Base-by-base conservation (phyloP, 2,888 invertebrate species). In the Eumacrocentrus americanus region DNA sequence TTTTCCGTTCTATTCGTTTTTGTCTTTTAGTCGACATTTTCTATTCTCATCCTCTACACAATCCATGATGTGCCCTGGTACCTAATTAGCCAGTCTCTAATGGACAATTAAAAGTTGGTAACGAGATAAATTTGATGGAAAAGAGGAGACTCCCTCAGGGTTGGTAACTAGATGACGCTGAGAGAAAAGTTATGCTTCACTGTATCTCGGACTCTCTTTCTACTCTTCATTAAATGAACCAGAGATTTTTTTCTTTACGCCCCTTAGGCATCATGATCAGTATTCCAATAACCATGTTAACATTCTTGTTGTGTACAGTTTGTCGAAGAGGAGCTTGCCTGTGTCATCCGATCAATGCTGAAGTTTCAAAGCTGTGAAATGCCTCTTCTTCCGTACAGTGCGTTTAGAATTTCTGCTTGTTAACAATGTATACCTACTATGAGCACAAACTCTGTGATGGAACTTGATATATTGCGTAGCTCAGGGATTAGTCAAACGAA, bases 71-170 rank as follows among this genome's bases (percentile, higher is more conserved):
- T 53, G 44, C 29, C 58, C 60, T 59, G 29, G 57, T 34, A 61
- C 58, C 63, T 67, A 67, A 72, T 69, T 70, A 67, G 65, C 64
- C 63, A 55, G 58, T 53, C 58, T 62, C 66, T 71, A 68, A 73
- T 69, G 68, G 67, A 67, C 73, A 69, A 73, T 72, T 67, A 69
- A 70, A 73, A 73, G 66, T 73, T 72, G 60, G 62, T 67, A 62
- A 67, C 60, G 60, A 62, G 65, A 69, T 73, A 69, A 72, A 72
- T 73, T 72, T 72, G 68, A 73, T 73, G 66, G 67, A 66, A 72
- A 66, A 66, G 62, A 56, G 61, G 53, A 34, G 58, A 23, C 14
- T 47, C 37, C 58, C 57, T 60, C 55, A 59, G 53, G 47, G 63
- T 56, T 44, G 38, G 57, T 62, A 62, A 64, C 61, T 62, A 57